These are phyloP conservation scores for Pavo muticus DNA, from an alignment of 2,113 vertebrate species.

Conservation along the genomic window DNA sequence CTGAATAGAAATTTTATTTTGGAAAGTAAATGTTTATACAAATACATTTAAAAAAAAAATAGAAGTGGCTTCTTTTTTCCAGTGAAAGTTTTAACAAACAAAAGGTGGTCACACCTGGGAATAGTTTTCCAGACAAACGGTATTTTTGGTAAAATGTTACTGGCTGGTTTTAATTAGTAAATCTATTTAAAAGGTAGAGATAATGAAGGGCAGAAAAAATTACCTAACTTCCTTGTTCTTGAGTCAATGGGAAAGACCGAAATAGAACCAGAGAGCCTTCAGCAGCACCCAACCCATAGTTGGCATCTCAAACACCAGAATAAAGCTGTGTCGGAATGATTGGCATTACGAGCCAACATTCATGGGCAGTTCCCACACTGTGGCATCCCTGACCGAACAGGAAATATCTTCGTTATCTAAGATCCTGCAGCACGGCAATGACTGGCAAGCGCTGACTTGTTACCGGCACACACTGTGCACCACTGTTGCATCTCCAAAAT, in stretches of 20 bases:
- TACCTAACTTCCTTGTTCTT: not conserved
- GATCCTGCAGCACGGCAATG: not conserved
- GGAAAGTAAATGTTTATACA: accelerated
- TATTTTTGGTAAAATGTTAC: not conserved
- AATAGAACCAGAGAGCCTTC: not conserved
- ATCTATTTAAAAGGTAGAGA: not conserved
- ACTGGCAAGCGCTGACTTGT: not conserved
- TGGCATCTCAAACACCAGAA: slow-evolving; percentile 24
- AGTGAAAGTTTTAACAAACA: not conserved
- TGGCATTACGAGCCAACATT: not conserved
- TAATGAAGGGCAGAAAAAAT: not conserved
- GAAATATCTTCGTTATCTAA: slow-evolving; percentile 12
- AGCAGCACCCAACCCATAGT: not conserved
- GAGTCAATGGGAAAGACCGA: slow-evolving; percentile 16
- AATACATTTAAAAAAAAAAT: not conserved
- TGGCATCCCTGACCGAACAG: not conserved
- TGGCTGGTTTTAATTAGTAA: not conserved
- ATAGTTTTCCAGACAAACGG: not conserved
- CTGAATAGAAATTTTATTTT: not conserved
- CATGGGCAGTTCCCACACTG: slow-evolving; percentile 24
- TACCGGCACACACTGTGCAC: not conserved
- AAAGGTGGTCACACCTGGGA: accelerated
- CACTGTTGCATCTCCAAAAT: accelerated
- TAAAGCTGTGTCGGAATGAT: not conserved
- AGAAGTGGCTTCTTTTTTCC: not conserved